Conservation (phyloP, 2,113 vertebrate species). For the Zosterops hypoxanthus region DNA sequence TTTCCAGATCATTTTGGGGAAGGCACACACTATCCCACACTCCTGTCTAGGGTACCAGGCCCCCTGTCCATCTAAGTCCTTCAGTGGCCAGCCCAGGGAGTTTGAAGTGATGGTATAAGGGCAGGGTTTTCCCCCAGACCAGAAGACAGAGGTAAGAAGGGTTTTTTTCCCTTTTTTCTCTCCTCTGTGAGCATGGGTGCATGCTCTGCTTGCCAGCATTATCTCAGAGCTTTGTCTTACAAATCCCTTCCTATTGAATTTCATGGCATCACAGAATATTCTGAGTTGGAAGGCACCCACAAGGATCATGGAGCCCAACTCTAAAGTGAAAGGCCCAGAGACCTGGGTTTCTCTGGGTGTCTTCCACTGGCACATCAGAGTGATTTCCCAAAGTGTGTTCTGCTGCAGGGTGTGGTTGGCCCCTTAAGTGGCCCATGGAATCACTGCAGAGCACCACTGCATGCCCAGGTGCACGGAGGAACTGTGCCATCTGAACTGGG, state of each 20-base stretch:
- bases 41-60: accelerated
- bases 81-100: background rate
- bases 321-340: background rate
- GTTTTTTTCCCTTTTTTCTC: background rate
- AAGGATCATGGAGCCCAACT: background rate
- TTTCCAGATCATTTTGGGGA: background rate
- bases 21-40: background rate
- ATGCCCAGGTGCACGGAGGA: background rate
- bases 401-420: background rate
- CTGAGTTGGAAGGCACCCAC: background rate
- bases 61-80: background rate
- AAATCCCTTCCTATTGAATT: background rate
- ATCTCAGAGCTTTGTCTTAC: background rate
- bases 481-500: background rate
- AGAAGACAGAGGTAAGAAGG: background rate
- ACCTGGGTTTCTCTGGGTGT: background rate
- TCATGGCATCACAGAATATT: background rate
- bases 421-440: background rate
- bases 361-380: background rate
- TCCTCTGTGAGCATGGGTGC: background rate
- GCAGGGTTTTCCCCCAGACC: background rate
- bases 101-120: background rate
- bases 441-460: background rate
- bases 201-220: background rate
- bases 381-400: background rate